Conservation (phyloP, 2,113 vertebrate genomes). For the Nannobrachium achirus region DNA sequence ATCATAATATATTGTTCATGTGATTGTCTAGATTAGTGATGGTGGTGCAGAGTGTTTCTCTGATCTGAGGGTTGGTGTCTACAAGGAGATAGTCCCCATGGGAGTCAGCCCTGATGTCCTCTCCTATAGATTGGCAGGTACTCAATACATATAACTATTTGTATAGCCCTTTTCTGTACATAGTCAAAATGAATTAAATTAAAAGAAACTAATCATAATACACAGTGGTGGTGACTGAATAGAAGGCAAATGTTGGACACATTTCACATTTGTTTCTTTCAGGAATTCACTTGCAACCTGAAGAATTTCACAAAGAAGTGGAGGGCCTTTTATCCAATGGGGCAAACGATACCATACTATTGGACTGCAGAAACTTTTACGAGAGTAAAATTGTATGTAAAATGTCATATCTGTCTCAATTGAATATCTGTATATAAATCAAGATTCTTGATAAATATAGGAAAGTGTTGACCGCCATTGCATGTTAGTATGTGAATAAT, state of each 20-base stretch:
- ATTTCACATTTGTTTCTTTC: conserved; percentile 5
- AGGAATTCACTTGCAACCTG: conserved; percentile 91
- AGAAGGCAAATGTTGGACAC: too few relatives aligned
- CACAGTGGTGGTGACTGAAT: too few relatives aligned
- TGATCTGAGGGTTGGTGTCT: conserved; percentile 89
- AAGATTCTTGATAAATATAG: too few relatives aligned
- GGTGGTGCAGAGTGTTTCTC: conserved; percentile 91
- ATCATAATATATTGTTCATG: not conserved
- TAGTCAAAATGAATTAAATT: not conserved
- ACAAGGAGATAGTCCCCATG: conserved; percentile 95
- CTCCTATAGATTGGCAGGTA: conserved; percentile 90
- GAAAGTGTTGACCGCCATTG: too few relatives aligned
- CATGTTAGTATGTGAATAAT: too few relatives aligned
- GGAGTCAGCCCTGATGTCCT: conserved; percentile 88
- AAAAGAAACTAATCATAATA: too few relatives aligned
- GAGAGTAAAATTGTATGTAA: conserved; percentile 97
- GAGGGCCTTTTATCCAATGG: conserved; percentile 81
- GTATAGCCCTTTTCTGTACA: not conserved
- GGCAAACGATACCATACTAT: conserved; percentile 85
- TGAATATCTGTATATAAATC: too few relatives aligned
- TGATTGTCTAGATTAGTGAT: conserved; percentile 82
- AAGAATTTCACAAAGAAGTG: conserved; percentile 93
- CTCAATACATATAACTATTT: not conserved
- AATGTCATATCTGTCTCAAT: not conserved
- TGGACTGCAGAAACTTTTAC: conserved; percentile 98